Conservation (phyloP, 2,888 invertebrate genomes). For the Ectemnius lituratus region DNA sequence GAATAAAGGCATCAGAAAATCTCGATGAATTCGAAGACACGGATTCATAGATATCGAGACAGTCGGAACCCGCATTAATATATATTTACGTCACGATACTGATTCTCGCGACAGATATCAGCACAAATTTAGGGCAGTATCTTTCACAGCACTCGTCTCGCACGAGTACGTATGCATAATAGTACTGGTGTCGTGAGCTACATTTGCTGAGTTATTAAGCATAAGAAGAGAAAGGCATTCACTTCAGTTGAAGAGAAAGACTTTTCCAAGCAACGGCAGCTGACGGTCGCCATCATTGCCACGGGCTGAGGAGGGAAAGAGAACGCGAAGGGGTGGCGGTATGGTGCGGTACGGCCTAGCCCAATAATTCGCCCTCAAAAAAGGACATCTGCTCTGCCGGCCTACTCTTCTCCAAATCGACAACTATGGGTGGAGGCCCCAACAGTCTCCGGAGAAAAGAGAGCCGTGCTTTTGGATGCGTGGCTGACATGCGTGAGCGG, state of each 20-base stretch:
- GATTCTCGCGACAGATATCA: too few species aligned
- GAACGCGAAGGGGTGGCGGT: neutral
- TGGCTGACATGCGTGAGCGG: constrained; percentile 42
- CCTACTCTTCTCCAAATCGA: constrained; percentile 55
- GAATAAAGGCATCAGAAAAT: too few species aligned
- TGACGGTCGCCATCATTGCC: neutral
- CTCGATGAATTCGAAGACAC: too few species aligned
- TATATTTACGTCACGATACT: too few species aligned
- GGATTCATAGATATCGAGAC: too few species aligned
- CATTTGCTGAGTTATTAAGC: constrained; percentile 32
- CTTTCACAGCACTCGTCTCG: too few species aligned
- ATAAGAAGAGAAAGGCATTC: constrained; percentile 13
- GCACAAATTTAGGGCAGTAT: too few species aligned
- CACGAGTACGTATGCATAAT: too few species aligned
- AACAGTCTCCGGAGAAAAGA: constrained; percentile 26
- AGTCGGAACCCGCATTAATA: too few species aligned
- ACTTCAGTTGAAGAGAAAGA: constrained; percentile 21
- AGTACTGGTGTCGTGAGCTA: neutral
- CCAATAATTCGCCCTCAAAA: constrained; percentile 36
- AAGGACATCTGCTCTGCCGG: constrained; percentile 54
- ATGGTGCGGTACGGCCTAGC: neutral
- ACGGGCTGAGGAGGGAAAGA: constrained; percentile 6
- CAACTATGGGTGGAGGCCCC: constrained; percentile 47
- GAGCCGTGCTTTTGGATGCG: constrained; percentile 39
- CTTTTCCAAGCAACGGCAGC: constrained; percentile 8